Evolutionary conservation across 2,888 invertebrate genomes (phyloP), one percentile per base, ranked within the genome.

Genomic region (Campoplex nolae): DNA sequence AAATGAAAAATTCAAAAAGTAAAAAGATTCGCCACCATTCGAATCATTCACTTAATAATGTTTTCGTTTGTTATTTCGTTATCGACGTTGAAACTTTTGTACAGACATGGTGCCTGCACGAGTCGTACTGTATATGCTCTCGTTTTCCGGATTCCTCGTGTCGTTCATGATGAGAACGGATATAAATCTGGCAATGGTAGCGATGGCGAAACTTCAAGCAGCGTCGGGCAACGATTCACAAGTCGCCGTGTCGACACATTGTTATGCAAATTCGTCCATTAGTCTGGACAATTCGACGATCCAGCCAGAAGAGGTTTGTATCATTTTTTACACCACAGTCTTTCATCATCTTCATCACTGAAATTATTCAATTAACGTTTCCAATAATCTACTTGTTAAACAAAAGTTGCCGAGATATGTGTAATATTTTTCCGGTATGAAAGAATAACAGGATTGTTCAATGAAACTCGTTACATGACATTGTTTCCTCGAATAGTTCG

Each of bases 101-200:
- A 48, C 85, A 96, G 96, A 95, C 90, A 94, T 95, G 94, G 94
- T 97, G 88, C 97, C 97, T 83, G 97, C 97, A n/a, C 95, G 97
- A 70, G 95, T 96, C 74, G 96, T 97, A 54, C 95, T 97, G 45
- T 97, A 97, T 93, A 95, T 97, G 92, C 94, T 97, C 85, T 97
- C 97, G 88, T 97, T 97, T 95, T 96, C 96, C 48, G 97, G 97
- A 73, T 97, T 97, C 91, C 95, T 97, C 84, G 97, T 97, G 8
- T 97, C 97, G 3, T 97, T 97, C 91, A 97, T 97, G 97, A 97
- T 97, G 97, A 95, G 97, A 75, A 97, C 96, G 89, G 97, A 97
- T 94, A 97, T 97, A 90, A 97, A 97, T 93, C 95, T 97, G 89
- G 96, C 97, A 2, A 96, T 97, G 88, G 96, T 97, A 35, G 97